Conservation (phyloP, 2,888 invertebrate genomes). For the Callosobruchus maculatus region DNA sequence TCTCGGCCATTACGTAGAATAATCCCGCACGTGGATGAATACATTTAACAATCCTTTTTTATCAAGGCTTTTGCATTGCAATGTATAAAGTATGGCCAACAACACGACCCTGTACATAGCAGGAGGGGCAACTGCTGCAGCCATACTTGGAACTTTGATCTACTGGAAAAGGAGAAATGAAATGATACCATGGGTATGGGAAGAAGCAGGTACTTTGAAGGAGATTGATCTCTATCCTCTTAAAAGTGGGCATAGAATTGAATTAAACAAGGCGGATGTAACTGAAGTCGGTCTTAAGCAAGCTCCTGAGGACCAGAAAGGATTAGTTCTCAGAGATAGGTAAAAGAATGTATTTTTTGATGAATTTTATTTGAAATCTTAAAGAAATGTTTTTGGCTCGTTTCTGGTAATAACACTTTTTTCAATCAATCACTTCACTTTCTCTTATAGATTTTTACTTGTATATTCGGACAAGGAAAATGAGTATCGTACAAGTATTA, state of each 20-base stretch:
- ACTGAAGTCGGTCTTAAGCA: conserved; percentile 39
- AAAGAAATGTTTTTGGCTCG: too few species aligned
- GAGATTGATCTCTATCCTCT: conserved; percentile 43
- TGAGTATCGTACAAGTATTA: conserved; percentile 47
- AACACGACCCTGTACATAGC: conserved; percentile 20
- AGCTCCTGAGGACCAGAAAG: conserved; percentile 26
- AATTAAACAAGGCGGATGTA: conserved; percentile 36
- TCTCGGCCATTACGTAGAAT: too few species aligned
- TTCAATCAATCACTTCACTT: too few species aligned
- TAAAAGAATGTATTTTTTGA: conserved; percentile 15
- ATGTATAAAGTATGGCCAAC: not conserved
- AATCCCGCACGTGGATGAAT: too few species aligned
- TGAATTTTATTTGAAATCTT: too few species aligned
- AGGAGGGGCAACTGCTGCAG: conserved; percentile 26
- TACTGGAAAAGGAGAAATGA: conserved; percentile 32
- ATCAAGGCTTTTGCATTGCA: not conserved
- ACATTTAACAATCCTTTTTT: not conserved
- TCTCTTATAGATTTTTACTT: conserved; percentile 42
- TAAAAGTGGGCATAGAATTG: conserved; percentile 44
- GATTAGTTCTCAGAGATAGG: conserved; percentile 39
- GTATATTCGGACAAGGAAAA: conserved; percentile 46
- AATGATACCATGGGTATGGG: conserved; percentile 40
- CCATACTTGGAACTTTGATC: conserved; percentile 26
- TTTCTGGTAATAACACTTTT: too few species aligned
- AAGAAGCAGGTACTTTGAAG: conserved; percentile 38